Evolutionary conservation across 1,140 invertebrate species (phyloP), one percentile per base, ranked within the genome.

Genomic region (Atta cephalotes): DNA sequence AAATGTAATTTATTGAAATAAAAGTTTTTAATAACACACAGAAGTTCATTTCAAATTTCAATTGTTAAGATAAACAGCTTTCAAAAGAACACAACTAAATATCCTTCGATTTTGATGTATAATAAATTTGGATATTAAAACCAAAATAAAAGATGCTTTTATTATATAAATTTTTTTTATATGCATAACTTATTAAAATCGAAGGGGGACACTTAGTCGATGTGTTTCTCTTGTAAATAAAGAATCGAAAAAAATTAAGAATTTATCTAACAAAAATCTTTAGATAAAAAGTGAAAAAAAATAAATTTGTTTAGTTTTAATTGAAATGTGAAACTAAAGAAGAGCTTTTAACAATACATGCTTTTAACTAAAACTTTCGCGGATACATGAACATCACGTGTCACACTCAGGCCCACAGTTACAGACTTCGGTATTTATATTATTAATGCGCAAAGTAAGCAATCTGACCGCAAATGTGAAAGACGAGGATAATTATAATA

Each of bases 381-480:
- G 3, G n/a, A 21, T 31, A 58, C 25, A 16, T 10, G n/a, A 18
- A 21, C 25, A 85, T 78, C 12, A 93, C 58, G 1, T 68, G 71
- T 5, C 91, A 18, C 3, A 94, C 58, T 93, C 88, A 1, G 70
- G 18, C 1, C 80, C 56, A 21, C 85, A 93, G n/a, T 68, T 78
- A 18, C 25, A 10, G 0, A 76, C 45, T 39, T 89, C 76, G 2
- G 80, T 70, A 2, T 89, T 86, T 9, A 95, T 85, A 9, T 90
- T 86, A 0, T 80, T 81, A 60, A 94, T 93, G 58, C 93, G 91
- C n/a, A 86, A 6, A 28, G 92, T 86, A 2, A 95, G 88, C 1
- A 87, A 94, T 90, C 84, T 93, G 92, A 4, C 93, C 92, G 60
- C 93, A 94, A 63, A 93, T 70, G 53, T 95, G 93, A 87, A 92